Conservation (phyloP, 2,113 vertebrate genomes). For the Mohoua ochrocephala region DNA sequence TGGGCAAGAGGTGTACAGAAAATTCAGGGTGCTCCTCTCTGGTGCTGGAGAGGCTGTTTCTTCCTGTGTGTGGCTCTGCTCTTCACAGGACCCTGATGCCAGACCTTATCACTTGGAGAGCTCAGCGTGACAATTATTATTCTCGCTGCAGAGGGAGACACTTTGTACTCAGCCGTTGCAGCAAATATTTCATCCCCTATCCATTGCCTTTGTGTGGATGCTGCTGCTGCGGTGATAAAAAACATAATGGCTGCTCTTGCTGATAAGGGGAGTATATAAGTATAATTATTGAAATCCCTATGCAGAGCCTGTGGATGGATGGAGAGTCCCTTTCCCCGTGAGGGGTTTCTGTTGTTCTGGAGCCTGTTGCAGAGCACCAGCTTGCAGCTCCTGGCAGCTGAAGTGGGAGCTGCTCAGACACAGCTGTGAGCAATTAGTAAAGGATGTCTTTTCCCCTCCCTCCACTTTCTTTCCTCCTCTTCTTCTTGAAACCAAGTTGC, state of each 20-base stretch:
- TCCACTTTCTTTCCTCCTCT: not conserved
- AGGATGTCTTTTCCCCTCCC: not conserved
- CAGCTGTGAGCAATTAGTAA: constrained; percentile 58
- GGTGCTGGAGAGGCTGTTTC: not conserved
- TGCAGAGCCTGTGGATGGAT: not conserved
- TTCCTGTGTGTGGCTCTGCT: not conserved
- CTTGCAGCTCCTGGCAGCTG: constrained; percentile 37
- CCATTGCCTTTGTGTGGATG: not conserved
- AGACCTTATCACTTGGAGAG: not conserved
- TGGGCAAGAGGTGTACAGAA: not conserved
- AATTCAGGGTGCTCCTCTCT: not conserved
- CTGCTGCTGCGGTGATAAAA: not conserved
- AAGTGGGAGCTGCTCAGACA: constrained; percentile 9
- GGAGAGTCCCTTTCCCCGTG: not conserved
- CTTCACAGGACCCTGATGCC: not conserved
- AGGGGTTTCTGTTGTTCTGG: not conserved
- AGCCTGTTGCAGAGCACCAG: not conserved
- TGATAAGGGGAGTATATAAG: constrained; percentile 18
- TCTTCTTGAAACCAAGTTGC: constrained; percentile 6
- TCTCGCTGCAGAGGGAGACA: not conserved
- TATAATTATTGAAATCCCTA: constrained; percentile 27
- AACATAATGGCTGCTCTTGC: constrained; percentile 27
- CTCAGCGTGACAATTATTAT: not conserved
- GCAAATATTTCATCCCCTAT: constrained; percentile 12
- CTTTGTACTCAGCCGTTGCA: not conserved